Evolutionary conservation across 2,888 invertebrate genomes (phyloP).

Genomic region (Eucera pruinosa): DNA sequence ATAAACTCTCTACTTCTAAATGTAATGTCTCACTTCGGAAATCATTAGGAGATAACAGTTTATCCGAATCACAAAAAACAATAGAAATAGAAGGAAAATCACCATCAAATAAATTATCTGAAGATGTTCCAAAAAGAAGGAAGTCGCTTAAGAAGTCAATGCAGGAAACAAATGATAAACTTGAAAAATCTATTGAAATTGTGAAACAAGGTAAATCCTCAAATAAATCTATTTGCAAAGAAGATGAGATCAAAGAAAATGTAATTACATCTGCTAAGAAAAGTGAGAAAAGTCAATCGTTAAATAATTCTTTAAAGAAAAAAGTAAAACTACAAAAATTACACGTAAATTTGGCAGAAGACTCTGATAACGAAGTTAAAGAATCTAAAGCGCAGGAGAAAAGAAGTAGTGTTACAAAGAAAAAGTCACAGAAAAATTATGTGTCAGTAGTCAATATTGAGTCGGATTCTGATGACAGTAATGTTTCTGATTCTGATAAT

Average conservation of each 20-base stretch:
- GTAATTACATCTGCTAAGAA: not conserved
- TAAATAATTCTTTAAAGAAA: slow-evolving; percentile 29
- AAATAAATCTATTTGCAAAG: slow-evolving; percentile 30
- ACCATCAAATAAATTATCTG: slow-evolving; percentile 2
- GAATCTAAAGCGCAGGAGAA: not conserved
- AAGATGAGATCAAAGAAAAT: slow-evolving; percentile 15
- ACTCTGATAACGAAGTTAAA: slow-evolving; percentile 20
- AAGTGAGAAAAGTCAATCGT: slow-evolving; percentile 14
- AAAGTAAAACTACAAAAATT: slow-evolving; percentile 11
- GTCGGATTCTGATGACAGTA: slow-evolving; percentile 52
- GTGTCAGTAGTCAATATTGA: slow-evolving; percentile 56
- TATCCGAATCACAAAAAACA: slow-evolving; percentile 1
- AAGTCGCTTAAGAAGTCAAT: slow-evolving; percentile 39
- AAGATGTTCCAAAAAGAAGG: not conserved
- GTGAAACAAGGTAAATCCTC: slow-evolving; percentile 33
- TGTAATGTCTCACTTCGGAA: slow-evolving; percentile 12
- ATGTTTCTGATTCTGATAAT: slow-evolving; percentile 29
- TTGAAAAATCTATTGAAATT: slow-evolving; percentile 38
- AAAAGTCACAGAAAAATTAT: slow-evolving; percentile 29
- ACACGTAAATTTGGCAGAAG: not conserved
- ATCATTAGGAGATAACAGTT: not conserved
- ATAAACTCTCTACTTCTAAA: slow-evolving; percentile 2
- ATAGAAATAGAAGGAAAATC: not conserved
- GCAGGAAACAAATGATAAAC: not conserved
- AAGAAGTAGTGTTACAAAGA: not conserved